Evolutionary conservation across 2,888 invertebrate genomes (phyloP), one percentile per base, ranked within the genome.

Genomic region (Macrosiphum euphorbiae): DNA sequence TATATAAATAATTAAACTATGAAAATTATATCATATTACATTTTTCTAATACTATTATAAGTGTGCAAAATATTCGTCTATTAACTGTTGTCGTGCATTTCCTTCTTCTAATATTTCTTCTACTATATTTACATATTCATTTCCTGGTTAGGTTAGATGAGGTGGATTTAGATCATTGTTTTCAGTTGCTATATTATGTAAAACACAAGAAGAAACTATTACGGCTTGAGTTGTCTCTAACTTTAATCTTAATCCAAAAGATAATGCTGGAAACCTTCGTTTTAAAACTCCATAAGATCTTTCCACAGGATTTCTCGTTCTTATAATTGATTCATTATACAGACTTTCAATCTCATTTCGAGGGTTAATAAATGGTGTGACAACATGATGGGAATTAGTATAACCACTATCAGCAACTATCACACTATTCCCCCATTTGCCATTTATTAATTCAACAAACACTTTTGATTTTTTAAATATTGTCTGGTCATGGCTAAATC

Each of bases 241-340:
- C 52, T 52, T 52, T 52, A 52, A 52, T 52, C 52, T 52, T 52
- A 52, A 52, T 52, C 52, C 16, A 52, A 52, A 52, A 52, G 11
- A 52, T 52, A 52, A 13, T 52, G 52, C 52, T 52, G 52, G 52
- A 52, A 52, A 52, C 2, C 13, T 52, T 52, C 52, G 0, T 52
- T 52, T 52, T 52, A 52, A 52, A 52, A 52, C 52, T 52, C 52
- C 52, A 52, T 52, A 52, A 52, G 52, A 88, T 20, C 88, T 88
- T 88, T 88, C 88, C 20, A 88, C 52, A 55, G 88, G 88, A 88
- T 88, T 88, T 52, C 88, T 50, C 20, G 88, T 88, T 52, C 88
- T 88, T 35, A 88, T 55, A 52, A 52, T 50, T 55, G 89, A 89
- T 44, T 89, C 89, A 41, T 89, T 89, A 41, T 89, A 89, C 50